phyloP scores from a whole-genome alignment of 2,888 invertebrate genomes.

The Blera fallax region DNA sequence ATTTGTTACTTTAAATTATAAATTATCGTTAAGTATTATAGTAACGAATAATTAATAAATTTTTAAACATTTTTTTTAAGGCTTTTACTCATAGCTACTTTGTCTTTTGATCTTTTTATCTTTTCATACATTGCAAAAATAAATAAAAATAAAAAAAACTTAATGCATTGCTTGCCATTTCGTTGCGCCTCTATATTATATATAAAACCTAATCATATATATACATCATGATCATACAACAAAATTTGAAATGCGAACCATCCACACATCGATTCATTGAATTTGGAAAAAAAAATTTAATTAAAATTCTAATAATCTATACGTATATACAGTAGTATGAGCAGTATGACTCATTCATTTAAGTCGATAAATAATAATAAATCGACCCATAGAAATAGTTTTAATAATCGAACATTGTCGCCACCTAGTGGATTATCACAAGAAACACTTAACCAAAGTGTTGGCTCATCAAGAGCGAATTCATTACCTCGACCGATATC shows the following conservation, averaged over 20 bases:
- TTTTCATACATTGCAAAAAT: constrained; percentile 56
- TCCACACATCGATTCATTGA: constrained; percentile 6
- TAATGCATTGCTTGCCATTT: constrained; percentile 67
- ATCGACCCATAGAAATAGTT: constrained; percentile 68
- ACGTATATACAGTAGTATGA: constrained; percentile 39
- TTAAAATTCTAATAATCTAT: constrained; percentile 1
- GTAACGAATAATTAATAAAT: not conserved
- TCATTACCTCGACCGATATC: constrained; percentile 91
- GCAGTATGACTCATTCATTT: constrained; percentile 62
- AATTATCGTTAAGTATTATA: not conserved
- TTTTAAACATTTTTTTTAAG: not conserved
- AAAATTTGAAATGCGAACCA: constrained; percentile 12
- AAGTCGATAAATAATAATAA: constrained; percentile 59
- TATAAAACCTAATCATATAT: constrained; percentile 3
- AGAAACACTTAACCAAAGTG: constrained; percentile 85
- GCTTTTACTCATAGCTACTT: constrained; percentile 22
- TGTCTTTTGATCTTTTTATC: constrained; percentile 60
- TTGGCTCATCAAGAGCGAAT: constrained; percentile 85
- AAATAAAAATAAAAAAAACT: not conserved
- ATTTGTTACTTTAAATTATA: not conserved
- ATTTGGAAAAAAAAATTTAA: not conserved
- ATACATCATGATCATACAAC: constrained; percentile 21
- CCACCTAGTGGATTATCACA: constrained; percentile 85
- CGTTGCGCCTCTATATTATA: constrained; percentile 44
- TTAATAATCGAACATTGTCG: constrained; percentile 83